A percentile compares a stretch with the other conserved stretches of the same genome.
phyloP scores from a whole-genome alignment of 2,888 invertebrate species.

The Agriotes lineatus region DNA sequence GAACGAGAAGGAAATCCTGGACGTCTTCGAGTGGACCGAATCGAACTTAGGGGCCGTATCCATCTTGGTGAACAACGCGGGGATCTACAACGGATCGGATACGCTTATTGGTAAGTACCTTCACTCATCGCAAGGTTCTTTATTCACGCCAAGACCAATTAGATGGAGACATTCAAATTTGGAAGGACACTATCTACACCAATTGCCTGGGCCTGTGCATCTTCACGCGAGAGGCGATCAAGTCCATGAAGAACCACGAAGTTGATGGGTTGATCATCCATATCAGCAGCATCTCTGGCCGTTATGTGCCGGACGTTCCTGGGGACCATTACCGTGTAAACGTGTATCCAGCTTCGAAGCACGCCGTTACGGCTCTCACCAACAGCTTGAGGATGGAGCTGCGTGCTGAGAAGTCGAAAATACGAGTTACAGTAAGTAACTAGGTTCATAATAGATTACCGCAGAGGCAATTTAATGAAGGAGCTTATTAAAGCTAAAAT shows the following conservation, averaged over 20 bases:
- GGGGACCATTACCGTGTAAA: slow-evolving; percentile 18
- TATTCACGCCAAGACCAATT: too few relatives aligned
- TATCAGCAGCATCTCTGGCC: slow-evolving; percentile 33
- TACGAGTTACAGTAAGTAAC: slow-evolving; percentile 33
- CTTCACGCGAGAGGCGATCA: slow-evolving; percentile 33
- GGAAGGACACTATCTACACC: slow-evolving; percentile 25
- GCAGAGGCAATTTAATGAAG: too few relatives aligned
- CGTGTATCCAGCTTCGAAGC: slow-evolving; percentile 32
- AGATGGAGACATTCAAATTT: slow-evolving; percentile 30
- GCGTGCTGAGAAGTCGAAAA: slow-evolving; percentile 33
- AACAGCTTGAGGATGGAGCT: slow-evolving; percentile 23
- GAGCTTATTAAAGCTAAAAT: too few relatives aligned
- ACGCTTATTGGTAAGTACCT: slow-evolving; percentile 15
- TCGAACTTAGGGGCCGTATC: slow-evolving; percentile 23
- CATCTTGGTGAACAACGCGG: slow-evolving; percentile 37
- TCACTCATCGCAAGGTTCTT: too few relatives aligned
- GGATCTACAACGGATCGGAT: slow-evolving; percentile 31
- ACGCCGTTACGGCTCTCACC: slow-evolving; percentile 29
- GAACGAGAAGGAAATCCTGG: slow-evolving; percentile 30
- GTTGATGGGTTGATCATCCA: slow-evolving; percentile 37
- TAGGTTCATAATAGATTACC: too few relatives aligned
- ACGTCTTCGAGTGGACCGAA: slow-evolving; percentile 30
- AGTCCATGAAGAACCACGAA: slow-evolving; percentile 30
- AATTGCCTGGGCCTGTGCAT: slow-evolving; percentile 35
- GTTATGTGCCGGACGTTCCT: slow-evolving; percentile 27